Evolutionary conservation across 2,888 invertebrate species (phyloP).

Genomic region (Cataglyphis altisquamis): DNA sequence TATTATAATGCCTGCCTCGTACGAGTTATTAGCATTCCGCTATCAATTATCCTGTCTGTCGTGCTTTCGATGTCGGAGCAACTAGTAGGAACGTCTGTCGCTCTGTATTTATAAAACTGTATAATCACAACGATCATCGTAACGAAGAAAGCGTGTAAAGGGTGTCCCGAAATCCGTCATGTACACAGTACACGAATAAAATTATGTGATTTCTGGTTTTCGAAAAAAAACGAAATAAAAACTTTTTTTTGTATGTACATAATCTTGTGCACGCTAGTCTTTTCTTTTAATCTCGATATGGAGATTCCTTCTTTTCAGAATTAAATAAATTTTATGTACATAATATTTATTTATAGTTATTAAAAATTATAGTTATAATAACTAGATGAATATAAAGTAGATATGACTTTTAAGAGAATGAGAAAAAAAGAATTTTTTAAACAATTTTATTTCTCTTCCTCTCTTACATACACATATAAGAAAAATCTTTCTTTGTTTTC

Average conservation of each 20-base stretch:
- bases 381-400: not conserved
- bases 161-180: conserved; percentile 11
- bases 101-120: conserved; percentile 49
- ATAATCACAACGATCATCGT: conserved; percentile 30
- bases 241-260: not conserved
- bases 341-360: too few relatives aligned
- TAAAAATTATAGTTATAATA: too few relatives aligned
- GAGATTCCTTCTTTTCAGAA: not conserved
- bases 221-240: not conserved
- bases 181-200: not conserved
- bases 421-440: not conserved
- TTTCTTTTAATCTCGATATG: not conserved
- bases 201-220: not conserved
- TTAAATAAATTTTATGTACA: not conserved
- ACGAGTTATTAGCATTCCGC: conserved; percentile 84
- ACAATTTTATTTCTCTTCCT: not conserved
- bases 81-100: conserved; percentile 54
- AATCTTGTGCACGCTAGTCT: not conserved
- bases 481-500: not conserved
- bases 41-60: conserved; percentile 83
- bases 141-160: conserved; percentile 38
- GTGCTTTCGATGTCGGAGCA: conserved; percentile 52
- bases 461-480: not conserved
- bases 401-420: not conserved
- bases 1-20: conserved; percentile 84